Evolutionary conservation across 2,797 vertebrate species (phyloP).

Genomic region (Pseudochromis fuscus): DNA sequence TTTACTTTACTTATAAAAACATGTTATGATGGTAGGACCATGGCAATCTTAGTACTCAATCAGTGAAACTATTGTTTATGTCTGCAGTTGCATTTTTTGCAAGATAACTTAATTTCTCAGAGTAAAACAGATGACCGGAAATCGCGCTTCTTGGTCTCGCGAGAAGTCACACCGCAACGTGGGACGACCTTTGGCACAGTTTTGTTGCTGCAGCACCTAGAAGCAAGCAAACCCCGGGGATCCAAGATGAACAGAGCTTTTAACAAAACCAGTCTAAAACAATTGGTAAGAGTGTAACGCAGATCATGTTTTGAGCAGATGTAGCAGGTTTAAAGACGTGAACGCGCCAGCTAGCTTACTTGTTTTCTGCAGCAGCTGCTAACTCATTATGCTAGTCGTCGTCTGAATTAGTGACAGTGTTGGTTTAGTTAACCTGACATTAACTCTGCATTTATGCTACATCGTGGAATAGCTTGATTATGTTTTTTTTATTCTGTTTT

Average conservation of each 20-base stretch:
- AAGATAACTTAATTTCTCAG: neutral
- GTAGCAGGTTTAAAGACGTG: neutral
- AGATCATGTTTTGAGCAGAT: neutral
- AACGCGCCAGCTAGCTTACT: neutral
- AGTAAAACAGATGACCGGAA: slow-evolving; percentile 14
- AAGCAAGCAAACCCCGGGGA: neutral
- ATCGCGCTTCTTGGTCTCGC: slow-evolving; percentile 61
- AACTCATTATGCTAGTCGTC: neutral
- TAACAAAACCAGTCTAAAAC: slow-evolving; percentile 68
- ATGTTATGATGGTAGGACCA: neutral
- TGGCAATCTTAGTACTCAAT: no score
- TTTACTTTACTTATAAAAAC: neutral
- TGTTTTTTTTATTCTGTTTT: neutral
- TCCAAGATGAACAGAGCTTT: slow-evolving; percentile 78
- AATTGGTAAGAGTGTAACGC: slow-evolving; percentile 71
- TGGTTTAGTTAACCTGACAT: neutral
- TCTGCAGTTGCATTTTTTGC: neutral
- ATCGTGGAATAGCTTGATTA: neutral
- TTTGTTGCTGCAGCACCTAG: slow-evolving; percentile 12
- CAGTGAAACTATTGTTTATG: neutral
- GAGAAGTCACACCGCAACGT: slow-evolving; percentile 46
- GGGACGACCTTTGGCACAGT: slow-evolving; percentile 67
- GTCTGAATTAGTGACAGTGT: neutral
- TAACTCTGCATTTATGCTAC: neutral
- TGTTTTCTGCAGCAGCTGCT: slow-evolving; percentile 10